Evolutionary conservation across 2,113 vertebrate genomes (phyloP).

Genomic region (Thinocorus orbignyianus): DNA sequence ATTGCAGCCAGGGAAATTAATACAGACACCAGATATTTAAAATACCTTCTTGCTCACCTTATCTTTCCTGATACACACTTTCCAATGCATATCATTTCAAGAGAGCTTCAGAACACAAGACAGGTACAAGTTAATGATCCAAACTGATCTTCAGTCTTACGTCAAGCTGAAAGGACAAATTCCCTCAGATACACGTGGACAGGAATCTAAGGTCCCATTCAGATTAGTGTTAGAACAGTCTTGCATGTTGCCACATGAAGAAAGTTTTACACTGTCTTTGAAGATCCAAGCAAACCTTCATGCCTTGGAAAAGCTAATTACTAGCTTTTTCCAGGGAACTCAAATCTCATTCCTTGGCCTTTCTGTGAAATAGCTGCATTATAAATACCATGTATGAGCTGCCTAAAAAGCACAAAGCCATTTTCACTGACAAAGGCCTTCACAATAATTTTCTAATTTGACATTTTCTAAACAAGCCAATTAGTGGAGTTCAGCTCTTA

Average conservation of each 20-base stretch:
- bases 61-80: neutral
- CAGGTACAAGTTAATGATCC: neutral
- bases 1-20: neutral
- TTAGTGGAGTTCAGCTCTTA: neutral
- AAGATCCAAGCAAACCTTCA: neutral
- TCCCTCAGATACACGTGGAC: neutral
- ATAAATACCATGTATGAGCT: neutral
- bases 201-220: neutral
- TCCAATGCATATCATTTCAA: neutral
- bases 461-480: neutral
- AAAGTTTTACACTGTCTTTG: neutral
- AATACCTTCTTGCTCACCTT: neutral
- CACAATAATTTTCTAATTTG: neutral
- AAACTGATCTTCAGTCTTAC: neutral
- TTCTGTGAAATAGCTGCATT: neutral
- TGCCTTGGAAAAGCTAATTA: neutral
- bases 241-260: neutral
- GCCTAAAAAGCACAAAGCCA: neutral
- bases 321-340: neutral
- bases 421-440: neutral
- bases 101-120: neutral
- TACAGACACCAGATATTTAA: neutral
- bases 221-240: neutral
- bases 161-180: neutral
- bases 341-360: neutral